Evolutionary conservation across 2,797 vertebrate species (phyloP), one percentile per base, ranked within the genome.

Genomic region (Paramormyrops hopkinsi): DNA sequence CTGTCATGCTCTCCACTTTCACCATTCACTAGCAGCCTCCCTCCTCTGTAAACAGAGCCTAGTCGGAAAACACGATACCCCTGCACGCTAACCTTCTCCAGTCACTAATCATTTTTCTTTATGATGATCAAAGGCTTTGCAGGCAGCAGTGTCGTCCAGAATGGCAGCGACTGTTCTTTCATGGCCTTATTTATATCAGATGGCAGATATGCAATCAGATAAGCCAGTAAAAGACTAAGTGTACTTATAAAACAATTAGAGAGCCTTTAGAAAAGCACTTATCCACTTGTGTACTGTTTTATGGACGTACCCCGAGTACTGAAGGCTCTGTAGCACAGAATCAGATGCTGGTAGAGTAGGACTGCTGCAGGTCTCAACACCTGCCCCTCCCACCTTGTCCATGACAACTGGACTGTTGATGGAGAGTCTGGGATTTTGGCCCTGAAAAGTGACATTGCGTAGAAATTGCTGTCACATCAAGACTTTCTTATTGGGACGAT

Each of bases 361-460:
- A 54, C 1, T 86, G 91, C 89, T 85, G 87, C 50, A 65, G 46
- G 4, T n/a, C 33, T 88, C 91, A 1, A 88, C 2, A 87, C 53
- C 22, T 62, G 90, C 86, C 4, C 2, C 62, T 69, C 46, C 65
- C 19, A 88, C 91, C 46, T 50, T 90, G 50, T 92, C 59, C 91
- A 59, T 89, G 19, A 46, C 41, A 37, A 14, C 85, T 33, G 85
- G 29, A 56, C 65, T 89, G 12, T 41, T 54, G 17, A 86, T 88
- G 83, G 91, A 93, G 90, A 93, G 90, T 87, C 73, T 69, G 89
- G 91, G 88, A 90, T 88, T 53, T 62, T 86, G 53, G 33, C 89
- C 92, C 95, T 96, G 94, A 91, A 94, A 96, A 56, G 91, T 89
- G 90, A 95, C 88, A 93, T 91, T 53, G 6, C 2, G 65, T 19